Percentiles rank a stretch among this genome's conserved stretches.
Conservation (phyloP, 30 jellyfish, hydroid and myxozoan genomes). For the Aurelia aurita region DNA sequence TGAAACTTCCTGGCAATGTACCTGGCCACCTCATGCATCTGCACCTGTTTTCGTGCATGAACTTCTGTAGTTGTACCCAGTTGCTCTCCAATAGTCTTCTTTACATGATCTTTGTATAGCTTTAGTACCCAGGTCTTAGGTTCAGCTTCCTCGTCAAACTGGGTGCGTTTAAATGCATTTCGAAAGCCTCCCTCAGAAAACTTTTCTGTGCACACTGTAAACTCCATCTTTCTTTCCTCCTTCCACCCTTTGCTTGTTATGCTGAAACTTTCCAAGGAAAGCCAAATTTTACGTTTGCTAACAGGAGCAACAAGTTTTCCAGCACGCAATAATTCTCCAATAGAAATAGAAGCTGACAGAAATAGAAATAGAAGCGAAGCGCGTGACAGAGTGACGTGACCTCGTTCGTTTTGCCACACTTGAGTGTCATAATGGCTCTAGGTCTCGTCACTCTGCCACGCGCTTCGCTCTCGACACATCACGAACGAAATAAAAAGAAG, state of each 20-base stretch:
- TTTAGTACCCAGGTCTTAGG: conserved; percentile 22
- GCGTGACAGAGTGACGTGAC: too few species aligned
- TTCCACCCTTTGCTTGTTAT: conserved; percentile 6
- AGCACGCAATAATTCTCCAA: conserved; percentile 33
- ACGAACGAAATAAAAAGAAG: too few species aligned
- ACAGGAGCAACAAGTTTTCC: conserved; percentile 42
- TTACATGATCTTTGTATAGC: neutral
- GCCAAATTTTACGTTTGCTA: conserved; percentile 5
- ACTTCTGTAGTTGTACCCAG: conserved; percentile 2
- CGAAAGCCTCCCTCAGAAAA: too few species aligned
- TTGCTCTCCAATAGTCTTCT: neutral
- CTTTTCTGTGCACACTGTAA: too few species aligned
- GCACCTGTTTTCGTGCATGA: conserved; percentile 63
- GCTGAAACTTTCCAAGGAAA: conserved; percentile 1
- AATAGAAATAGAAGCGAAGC: too few species aligned
- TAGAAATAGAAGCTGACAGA: conserved; percentile 9
- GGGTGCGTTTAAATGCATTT: too few species aligned
- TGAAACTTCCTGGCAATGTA: conserved; percentile 9
- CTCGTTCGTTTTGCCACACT: too few species aligned
- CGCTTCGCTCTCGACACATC: too few species aligned
- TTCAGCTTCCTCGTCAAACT: neutral
- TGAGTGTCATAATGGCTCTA: too few species aligned
- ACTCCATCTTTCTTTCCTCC: neutral
- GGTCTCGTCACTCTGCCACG: too few species aligned
- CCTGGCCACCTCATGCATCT: conserved; percentile 59